Conservation (phyloP, 2,113 vertebrate species). For the Cyphomyrus discorhynchus region DNA sequence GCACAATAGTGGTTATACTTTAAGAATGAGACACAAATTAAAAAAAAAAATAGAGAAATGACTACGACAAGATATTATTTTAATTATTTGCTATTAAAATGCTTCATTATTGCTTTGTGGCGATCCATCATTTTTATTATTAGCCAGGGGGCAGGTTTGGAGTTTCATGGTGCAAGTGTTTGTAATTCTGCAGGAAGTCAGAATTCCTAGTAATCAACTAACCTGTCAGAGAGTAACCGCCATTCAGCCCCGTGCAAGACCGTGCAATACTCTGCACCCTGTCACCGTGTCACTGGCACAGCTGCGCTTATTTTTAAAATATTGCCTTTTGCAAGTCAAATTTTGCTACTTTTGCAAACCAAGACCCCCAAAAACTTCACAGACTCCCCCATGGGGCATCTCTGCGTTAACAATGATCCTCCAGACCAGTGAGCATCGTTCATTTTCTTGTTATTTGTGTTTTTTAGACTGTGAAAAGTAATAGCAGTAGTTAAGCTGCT, state of each 20-base stretch:
- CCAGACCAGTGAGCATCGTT: not conserved
- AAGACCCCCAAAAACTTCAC: not conserved
- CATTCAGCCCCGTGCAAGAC: not conserved
- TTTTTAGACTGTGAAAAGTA: not conserved
- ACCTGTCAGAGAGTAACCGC: not conserved
- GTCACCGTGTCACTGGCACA: not conserved
- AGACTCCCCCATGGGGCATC: not conserved
- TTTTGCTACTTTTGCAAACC: not conserved
- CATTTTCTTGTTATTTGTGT: not conserved
- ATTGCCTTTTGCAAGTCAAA: not conserved
- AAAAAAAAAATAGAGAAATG: not conserved
- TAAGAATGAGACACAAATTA: not conserved
- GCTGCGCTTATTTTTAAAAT: not conserved
- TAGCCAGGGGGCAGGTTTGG: not conserved
- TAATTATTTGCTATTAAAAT: constrained; percentile 12
- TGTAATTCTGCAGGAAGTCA: not conserved
- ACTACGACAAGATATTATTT: not conserved
- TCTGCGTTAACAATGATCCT: not conserved
- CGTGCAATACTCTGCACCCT: not conserved
- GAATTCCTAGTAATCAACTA: not conserved
- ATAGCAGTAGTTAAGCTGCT: not conserved
- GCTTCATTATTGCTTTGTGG: not conserved
- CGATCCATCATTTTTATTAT: not conserved
- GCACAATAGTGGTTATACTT: not conserved
- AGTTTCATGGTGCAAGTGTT: not conserved